Conservation (phyloP, 2,113 vertebrate species). For the Psephotus haematonotus region DNA sequence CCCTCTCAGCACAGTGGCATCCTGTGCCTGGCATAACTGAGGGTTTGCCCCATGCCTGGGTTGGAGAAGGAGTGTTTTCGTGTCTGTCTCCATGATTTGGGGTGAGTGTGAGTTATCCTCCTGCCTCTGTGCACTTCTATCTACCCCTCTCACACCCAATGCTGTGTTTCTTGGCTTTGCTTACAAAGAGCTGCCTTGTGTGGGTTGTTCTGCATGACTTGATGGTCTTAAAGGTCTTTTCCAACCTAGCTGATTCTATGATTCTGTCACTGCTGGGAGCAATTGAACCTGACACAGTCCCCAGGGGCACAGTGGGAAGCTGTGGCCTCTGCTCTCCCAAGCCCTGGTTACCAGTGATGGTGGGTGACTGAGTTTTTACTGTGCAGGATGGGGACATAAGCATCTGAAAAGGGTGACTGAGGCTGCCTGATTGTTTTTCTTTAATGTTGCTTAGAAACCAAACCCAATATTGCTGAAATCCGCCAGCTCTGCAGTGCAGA, state of each 20-base stretch:
- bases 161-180: background rate
- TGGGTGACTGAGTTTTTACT: background rate
- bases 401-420: background rate
- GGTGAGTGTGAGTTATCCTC: background rate
- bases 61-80: background rate
- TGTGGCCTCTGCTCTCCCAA: background rate
- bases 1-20: no score
- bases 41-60: background rate
- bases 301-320: background rate
- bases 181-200: background rate
- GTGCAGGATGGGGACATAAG: background rate
- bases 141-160: rapidly evolving
- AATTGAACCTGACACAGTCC: rapidly evolving
- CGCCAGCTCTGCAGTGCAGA: slow-evolving; percentile 63
- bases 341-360: background rate
- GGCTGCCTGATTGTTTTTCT: background rate
- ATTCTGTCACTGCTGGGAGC: background rate
- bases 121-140: background rate
- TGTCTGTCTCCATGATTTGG: background rate
- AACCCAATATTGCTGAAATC: slow-evolving; percentile 46
- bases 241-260: background rate
- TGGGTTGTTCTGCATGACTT: background rate
- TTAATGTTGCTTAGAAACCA: slow-evolving; percentile 62
- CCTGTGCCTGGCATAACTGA: background rate
- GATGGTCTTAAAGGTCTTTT: background rate